These are phyloP conservation scores for Nothura maculosa DNA, from an alignment of 2,797 vertebrate genomes.

Conservation along the genomic window DNA sequence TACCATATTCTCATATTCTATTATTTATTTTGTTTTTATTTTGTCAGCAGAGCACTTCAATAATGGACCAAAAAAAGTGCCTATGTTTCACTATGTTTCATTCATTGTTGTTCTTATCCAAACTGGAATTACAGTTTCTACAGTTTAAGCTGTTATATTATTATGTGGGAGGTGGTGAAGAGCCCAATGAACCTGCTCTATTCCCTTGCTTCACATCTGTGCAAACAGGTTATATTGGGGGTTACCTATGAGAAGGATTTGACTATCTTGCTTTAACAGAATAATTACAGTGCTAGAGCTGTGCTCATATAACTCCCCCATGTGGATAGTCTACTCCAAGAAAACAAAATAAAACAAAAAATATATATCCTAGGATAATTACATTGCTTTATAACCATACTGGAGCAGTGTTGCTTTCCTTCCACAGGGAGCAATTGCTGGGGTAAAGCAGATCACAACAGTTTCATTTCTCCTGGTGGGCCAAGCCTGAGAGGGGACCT, in stretches of 20 bases:
- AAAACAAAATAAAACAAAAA: background rate
- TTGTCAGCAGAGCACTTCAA: slow-evolving; percentile 32
- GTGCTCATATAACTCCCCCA: slow-evolving; percentile 60
- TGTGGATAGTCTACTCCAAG: slow-evolving; percentile 46
- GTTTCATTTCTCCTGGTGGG: fast-evolving
- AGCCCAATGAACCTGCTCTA: slow-evolving; percentile 10
- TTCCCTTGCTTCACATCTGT: slow-evolving; percentile 48
- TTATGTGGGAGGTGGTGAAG: slow-evolving; percentile 32
- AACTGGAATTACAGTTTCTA: slow-evolving; percentile 33
- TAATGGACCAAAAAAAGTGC: background rate
- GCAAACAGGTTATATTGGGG: slow-evolving; percentile 7
- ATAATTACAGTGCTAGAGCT: slow-evolving; percentile 32
- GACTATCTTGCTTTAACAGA: background rate
- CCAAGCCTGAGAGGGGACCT: background rate
- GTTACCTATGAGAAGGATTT: slow-evolving; percentile 12
- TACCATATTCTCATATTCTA: background rate
- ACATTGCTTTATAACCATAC: slow-evolving; percentile 1
- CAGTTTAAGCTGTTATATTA: slow-evolving; percentile 8
- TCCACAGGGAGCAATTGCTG: background rate
- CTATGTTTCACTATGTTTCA: slow-evolving; percentile 29
- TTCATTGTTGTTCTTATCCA: slow-evolving; percentile 18
- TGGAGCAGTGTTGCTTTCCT: background rate
- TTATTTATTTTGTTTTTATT: background rate
- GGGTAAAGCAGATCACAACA: background rate
- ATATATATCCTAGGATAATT: slow-evolving; percentile 27